phyloP scores from a whole-genome alignment of 2,888 invertebrate species.

The Ashinkailepas kermadecensis region DNA sequence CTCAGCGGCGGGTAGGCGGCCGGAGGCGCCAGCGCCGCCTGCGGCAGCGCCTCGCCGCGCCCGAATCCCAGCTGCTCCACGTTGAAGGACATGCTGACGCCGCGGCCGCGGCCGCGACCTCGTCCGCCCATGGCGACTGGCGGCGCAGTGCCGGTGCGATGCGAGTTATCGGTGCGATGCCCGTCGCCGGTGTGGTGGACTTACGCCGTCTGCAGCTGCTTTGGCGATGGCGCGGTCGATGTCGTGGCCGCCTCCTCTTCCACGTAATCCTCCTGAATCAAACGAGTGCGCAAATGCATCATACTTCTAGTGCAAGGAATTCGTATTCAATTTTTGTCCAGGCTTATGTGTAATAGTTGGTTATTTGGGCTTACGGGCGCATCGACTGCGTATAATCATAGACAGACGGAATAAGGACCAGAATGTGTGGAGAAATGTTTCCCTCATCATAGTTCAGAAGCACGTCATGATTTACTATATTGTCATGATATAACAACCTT shows the following conservation, averaged over 20 bases:
- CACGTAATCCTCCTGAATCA: slow-evolving; percentile 30
- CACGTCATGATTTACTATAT: no score
- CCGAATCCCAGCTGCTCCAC: slow-evolving; percentile 43
- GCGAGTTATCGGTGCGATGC: not conserved
- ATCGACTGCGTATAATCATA: no score
- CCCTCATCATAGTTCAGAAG: no score
- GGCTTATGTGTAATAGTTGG: no score
- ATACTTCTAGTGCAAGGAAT: no score
- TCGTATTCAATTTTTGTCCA: no score
- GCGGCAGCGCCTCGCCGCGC: slow-evolving; percentile 42
- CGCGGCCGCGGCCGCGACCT: slow-evolving; percentile 36
- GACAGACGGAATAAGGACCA: no score
- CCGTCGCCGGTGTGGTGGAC: no score
- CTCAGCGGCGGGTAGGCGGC: slow-evolving; percentile 45
- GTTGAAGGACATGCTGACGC: slow-evolving; percentile 40
- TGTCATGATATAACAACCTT: no score
- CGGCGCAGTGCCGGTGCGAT: not conserved
- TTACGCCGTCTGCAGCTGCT: not conserved
- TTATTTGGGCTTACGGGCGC: no score
- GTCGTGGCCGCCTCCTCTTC: slow-evolving; percentile 27
- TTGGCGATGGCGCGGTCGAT: not conserved
- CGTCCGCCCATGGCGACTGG: slow-evolving; percentile 36
- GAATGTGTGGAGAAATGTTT: no score
- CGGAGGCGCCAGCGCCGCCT: slow-evolving; percentile 44
- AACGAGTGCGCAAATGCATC: no score